Percentiles rank a stretch among this genome's conserved stretches.
phyloP scores from a whole-genome alignment of 2,888 invertebrate species.

The Idaea biselata region DNA sequence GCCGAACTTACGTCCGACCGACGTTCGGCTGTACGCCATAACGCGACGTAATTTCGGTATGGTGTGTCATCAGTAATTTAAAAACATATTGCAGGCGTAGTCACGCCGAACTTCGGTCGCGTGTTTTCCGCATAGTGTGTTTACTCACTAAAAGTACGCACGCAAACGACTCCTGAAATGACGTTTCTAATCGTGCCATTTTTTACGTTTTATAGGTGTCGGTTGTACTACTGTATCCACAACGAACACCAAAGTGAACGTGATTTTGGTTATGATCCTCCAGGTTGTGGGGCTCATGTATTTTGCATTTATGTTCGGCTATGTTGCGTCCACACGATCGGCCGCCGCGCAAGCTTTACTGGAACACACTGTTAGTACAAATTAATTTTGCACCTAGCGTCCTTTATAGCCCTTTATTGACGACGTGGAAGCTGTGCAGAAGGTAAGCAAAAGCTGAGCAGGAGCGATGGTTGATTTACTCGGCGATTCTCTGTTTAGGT shows the following conservation, averaged over 20 bases:
- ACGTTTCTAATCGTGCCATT: neutral
- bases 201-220: constrained; percentile 43
- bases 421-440: too few species aligned
- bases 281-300: constrained; percentile 58
- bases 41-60: too few species aligned
- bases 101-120: too few species aligned
- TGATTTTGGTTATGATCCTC: constrained; percentile 50
- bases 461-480: too few species aligned
- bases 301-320: constrained; percentile 73
- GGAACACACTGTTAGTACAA: constrained; percentile 57
- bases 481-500: too few species aligned
- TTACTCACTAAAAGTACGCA: neutral
- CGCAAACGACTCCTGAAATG: neutral
- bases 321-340: constrained; percentile 60
- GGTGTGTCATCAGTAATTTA: too few species aligned
- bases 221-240: constrained; percentile 57
- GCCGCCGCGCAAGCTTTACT: constrained; percentile 58
- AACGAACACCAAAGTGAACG: constrained; percentile 39
- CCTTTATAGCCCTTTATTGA: neutral
- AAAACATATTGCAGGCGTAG: too few species aligned
- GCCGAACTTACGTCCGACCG: too few species aligned
- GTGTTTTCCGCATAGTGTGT: too few species aligned
- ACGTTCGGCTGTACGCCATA: too few species aligned
- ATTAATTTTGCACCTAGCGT: neutral
- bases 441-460: too few species aligned